Percentiles rank a stretch among this genome's conserved stretches.
Conservation (phyloP, 2,113 vertebrate genomes). For the Agelaius phoeniceus region DNA sequence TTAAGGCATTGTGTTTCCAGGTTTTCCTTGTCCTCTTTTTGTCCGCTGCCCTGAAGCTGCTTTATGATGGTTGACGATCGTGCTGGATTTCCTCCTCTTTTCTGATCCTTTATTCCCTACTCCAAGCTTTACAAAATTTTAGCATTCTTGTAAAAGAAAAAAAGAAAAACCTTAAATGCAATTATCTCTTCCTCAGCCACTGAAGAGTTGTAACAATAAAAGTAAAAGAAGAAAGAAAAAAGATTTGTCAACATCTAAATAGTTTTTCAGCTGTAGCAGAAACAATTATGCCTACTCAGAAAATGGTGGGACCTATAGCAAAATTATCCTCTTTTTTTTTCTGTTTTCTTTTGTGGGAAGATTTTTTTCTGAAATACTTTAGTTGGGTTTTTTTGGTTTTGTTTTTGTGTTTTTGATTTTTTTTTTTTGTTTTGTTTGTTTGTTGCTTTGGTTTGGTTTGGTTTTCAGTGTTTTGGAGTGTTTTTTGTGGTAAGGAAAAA, state of each 20-base stretch:
- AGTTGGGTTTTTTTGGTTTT: not conserved
- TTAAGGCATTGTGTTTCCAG: not conserved
- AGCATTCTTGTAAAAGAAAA: not conserved
- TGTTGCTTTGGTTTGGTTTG: not conserved
- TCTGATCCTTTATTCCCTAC: not conserved
- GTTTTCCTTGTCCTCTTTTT: not conserved
- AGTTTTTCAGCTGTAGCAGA: not conserved
- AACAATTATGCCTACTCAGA: not conserved
- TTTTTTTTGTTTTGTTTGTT: not conserved
- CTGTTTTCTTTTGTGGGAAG: not conserved
- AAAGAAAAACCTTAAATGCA: not conserved
- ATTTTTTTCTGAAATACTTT: not conserved
- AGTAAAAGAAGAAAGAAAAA: not conserved
- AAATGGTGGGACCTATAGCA: not conserved
- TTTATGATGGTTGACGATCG: fast-evolving
- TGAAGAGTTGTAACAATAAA: not conserved
- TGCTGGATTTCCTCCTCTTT: not conserved
- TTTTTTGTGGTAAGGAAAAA: not conserved
- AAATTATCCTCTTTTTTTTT: not conserved
- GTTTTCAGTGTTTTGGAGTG: not conserved
- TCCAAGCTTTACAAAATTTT: not conserved
- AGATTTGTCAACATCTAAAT: not conserved
- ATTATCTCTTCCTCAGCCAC: not conserved
- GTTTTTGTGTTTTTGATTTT: not conserved
- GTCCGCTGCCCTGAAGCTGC: not conserved